phyloP scores from a whole-genome alignment of 2,888 invertebrate genomes.

The Drosophila cognata region DNA sequence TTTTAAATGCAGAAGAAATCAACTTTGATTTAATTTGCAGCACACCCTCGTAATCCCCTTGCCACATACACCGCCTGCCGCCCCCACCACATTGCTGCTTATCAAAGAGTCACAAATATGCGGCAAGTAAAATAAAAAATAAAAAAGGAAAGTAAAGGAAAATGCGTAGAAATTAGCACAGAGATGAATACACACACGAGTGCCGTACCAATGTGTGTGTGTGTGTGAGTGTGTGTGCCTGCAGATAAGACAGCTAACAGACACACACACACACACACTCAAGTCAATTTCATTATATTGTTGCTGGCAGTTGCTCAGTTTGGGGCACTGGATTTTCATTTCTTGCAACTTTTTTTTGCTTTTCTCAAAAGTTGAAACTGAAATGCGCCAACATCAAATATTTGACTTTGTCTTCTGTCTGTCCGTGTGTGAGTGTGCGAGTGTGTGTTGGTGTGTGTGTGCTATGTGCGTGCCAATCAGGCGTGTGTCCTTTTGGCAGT shows the following conservation, averaged over 20 bases:
- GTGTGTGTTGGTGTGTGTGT: constrained; percentile 21
- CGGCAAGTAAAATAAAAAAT: constrained; percentile 26
- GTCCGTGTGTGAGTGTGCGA: constrained; percentile 1
- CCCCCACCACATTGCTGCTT: constrained; percentile 25
- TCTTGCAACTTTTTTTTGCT: constrained; percentile 4
- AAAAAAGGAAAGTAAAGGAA: constrained; percentile 38
- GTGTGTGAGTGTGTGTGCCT: constrained; percentile 30
- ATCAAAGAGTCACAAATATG: constrained; percentile 62
- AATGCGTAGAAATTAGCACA: constrained; percentile 80
- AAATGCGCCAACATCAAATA: constrained; percentile 77
- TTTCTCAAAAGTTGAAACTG: constrained; percentile 70
- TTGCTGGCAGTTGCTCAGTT: constrained; percentile 48
- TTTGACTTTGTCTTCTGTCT: constrained; percentile 69
- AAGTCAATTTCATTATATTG: constrained; percentile 78
- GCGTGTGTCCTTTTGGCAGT: constrained; percentile 64
- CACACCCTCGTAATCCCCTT: not conserved
- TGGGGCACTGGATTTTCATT: constrained; percentile 37
- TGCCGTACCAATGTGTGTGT: constrained; percentile 32
- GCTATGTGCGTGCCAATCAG: constrained; percentile 76
- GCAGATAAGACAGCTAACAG: constrained; percentile 64
- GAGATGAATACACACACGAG: constrained; percentile 73
- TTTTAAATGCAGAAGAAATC: constrained; percentile 75
- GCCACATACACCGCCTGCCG: not conserved
- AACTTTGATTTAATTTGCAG: constrained; percentile 63
- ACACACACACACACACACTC: constrained; percentile 28